These are phyloP conservation scores for Falcaria lacertinaria DNA, from an alignment of 2,888 invertebrate genomes.

Conservation along the genomic window DNA sequence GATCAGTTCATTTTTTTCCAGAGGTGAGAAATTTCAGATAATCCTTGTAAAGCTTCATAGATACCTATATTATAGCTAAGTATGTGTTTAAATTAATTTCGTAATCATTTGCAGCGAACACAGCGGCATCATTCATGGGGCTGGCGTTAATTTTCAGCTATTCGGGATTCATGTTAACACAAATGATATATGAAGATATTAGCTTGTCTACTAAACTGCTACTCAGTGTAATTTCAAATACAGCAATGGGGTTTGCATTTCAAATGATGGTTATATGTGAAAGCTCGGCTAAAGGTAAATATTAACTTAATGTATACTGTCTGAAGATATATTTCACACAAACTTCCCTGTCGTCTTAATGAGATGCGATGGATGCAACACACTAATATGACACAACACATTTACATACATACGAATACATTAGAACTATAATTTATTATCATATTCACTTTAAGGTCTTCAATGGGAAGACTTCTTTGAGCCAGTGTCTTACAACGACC, in stretches of 20 bases:
- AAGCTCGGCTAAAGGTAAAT: conserved; percentile 84
- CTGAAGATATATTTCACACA: too few species aligned
- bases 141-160: conserved; percentile 88
- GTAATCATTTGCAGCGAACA: conserved; percentile 81
- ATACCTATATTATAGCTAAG: too few species aligned
- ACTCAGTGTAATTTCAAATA: conserved; percentile 85
- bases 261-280: conserved; percentile 88
- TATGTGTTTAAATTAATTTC: not conserved
- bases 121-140: conserved; percentile 89
- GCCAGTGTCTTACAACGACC: conserved; percentile 85
- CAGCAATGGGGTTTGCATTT: conserved; percentile 90
- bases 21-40: conserved; percentile 69
- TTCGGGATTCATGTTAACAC: conserved; percentile 86
- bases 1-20: conserved; percentile 88
- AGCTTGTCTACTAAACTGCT: conserved; percentile 79
- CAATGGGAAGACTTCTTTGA: conserved; percentile 83
- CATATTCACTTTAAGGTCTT: conserved; percentile 58
- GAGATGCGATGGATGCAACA: too few species aligned
- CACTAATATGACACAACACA: too few species aligned
- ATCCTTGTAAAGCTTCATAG: not conserved
- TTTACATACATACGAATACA: too few species aligned
- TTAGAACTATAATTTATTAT: not conserved
- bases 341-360: too few species aligned
- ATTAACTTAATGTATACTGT: too few species aligned
- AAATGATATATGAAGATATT: conserved; percentile 83